Conservation (phyloP, 2,888 invertebrate species). For the Eristalis arbustorum region DNA sequence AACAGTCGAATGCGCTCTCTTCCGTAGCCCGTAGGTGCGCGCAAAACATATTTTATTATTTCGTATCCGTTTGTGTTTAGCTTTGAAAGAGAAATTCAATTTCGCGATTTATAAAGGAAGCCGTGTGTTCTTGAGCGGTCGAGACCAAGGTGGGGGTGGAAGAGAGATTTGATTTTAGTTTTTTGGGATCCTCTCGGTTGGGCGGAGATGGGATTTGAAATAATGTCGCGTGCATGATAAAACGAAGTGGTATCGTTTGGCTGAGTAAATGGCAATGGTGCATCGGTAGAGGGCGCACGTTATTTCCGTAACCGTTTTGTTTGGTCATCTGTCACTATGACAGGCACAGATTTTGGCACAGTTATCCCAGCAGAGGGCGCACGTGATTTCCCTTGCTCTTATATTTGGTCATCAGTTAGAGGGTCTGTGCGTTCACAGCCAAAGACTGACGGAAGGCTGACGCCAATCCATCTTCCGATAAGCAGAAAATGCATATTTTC, state of each 20-base stretch:
- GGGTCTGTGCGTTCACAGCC: no score
- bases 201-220: background rate
- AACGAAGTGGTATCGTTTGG: no score
- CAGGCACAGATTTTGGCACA: background rate
- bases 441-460: no score
- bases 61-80: background rate
- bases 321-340: background rate
- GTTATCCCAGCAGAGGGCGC: no score
- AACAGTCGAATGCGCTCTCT: background rate
- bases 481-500: no score
- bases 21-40: background rate
- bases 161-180: background rate
- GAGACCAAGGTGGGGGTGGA: background rate
- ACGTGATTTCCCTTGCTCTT: no score
- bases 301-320: background rate
- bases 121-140: background rate
- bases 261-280: no score
- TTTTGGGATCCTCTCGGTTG: no score
- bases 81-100: background rate
- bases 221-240: no score
- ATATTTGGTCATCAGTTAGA: background rate
- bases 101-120: background rate
- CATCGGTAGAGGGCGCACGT: no score
- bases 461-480: no score
- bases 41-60: background rate